Base-by-base conservation (phyloP, 2,888 invertebrate genomes). In the Operophtera brumata region DNA sequence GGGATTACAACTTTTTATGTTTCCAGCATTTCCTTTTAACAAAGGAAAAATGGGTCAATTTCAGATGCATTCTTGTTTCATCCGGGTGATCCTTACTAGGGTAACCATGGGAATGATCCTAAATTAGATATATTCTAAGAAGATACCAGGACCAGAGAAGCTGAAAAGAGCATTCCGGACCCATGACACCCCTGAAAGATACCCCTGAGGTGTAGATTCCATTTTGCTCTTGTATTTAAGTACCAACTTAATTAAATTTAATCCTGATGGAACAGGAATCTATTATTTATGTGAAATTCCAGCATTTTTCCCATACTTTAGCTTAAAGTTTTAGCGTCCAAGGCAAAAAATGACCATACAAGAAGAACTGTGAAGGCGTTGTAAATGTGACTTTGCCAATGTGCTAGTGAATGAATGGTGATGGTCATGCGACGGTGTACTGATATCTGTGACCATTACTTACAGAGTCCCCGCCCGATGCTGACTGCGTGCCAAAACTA, bases 361-460 rank as follows among this genome's bases (percentile, higher is more conserved):
- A 37, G 41, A 54, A 54, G 54, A 58, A 45, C 35, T 43, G 30
- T 45, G 48, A 52, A 52, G 54, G 30, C 28, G 51, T 44, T 25
- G 10, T 34, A 39, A 43, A 54, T 77, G 80, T 77, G 81, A 77
- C 75, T 52, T 42, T 48, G 44, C 36, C 60, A 53, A 70, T 73
- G 70, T 66, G 51, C 14, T 45, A 64, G 64, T 66, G 75, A 79
- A 76, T 71, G 77, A 78, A 77, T 61, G 79, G 80, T 75, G 78
- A 68, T 56, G 69, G 65, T 61, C 65, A 56, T 56, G 61, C 58
- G 62, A 54, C 47, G 47, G 48, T 54, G 58, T 60, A 63, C 63
- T 88, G 80, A 88, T 77, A 75, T 71, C 55, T 84, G 61, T 87
- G 88, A 88, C 82, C 72, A 86, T 88, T 88, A 77, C 67, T 88